These are phyloP conservation scores for Mythimna lalbum DNA, from an alignment of 2,888 invertebrate genomes.

Conservation along the genomic window DNA sequence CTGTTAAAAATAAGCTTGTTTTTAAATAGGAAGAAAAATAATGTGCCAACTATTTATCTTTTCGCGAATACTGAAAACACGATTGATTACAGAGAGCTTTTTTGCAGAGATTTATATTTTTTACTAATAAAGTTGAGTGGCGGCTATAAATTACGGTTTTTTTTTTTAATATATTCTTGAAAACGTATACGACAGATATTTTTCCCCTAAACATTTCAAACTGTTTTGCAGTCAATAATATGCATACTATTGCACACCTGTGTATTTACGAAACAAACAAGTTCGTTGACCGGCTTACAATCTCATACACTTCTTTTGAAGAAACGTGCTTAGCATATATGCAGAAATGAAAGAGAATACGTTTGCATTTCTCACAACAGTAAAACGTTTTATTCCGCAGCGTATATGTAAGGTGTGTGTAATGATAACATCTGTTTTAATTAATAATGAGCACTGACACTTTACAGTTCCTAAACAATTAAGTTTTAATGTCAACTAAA, in stretches of 20 bases:
- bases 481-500: conserved; percentile 15
- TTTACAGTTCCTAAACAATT: conserved; percentile 20
- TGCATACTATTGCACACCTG: neutral
- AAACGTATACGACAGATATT: neutral
- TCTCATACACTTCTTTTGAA: neutral
- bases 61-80: conserved; percentile 25
- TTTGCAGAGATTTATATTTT: conserved; percentile 11
- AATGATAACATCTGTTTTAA: conserved; percentile 27
- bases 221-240: neutral
- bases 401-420: neutral
- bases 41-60: conserved; percentile 47
- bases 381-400: conserved; percentile 20
- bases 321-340: neutral
- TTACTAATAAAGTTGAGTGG: conserved; percentile 1
- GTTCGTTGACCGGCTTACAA: conserved; percentile 1
- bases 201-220: neutral
- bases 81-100: conserved; percentile 38
- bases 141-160: conserved; percentile 1
- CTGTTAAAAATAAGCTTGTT: conserved; percentile 49
- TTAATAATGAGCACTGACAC: conserved; percentile 24
- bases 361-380: neutral
- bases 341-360: conserved; percentile 8
- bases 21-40: conserved; percentile 30
- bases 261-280: neutral
- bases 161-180: neutral